Evolutionary conservation across 2,888 invertebrate genomes (phyloP).

Genomic region (Eristalis intricaria): DNA sequence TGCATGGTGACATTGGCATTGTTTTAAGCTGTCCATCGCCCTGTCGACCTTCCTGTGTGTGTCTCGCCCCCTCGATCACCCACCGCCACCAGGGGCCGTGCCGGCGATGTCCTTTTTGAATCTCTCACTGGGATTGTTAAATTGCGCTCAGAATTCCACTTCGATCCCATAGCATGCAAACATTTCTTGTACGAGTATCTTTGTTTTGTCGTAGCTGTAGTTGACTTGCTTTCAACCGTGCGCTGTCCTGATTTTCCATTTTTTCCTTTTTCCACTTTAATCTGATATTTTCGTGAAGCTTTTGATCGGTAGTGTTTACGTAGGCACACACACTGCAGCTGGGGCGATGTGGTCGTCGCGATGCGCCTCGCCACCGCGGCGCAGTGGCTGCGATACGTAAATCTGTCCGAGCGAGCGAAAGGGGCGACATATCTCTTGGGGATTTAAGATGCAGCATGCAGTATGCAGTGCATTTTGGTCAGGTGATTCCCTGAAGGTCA

Average conservation of each 20-base stretch:
- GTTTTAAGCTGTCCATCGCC: conserved; percentile 71
- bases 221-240: not conserved
- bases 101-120: conserved; percentile 52
- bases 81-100: not conserved
- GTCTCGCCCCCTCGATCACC: conserved; percentile 33
- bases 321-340: conserved; percentile 21
- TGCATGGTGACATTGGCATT: conserved; percentile 71
- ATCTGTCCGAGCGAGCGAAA: conserved; percentile 47
- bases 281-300: conserved; percentile 61
- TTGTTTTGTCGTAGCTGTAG: conserved; percentile 5
- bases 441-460: conserved; percentile 44
- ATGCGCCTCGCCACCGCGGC: not conserved
- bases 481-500: conserved; percentile 70
- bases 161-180: conserved; percentile 60
- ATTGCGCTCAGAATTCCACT: conserved; percentile 65
- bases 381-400: conserved; percentile 60
- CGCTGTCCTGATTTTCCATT: not conserved
- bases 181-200: conserved; percentile 39
- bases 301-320: conserved; percentile 63
- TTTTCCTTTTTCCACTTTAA: conserved; percentile 24
- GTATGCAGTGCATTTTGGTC: conserved; percentile 49
- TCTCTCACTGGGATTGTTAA: conserved; percentile 68
- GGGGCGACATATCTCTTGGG: conserved; percentile 67
- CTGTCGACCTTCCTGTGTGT: conserved; percentile 66
- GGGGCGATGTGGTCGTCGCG: conserved; percentile 8